Percentiles rank a stretch among this genome's conserved stretches.
phyloP scores from a whole-genome alignment of 2,888 invertebrate species.

The Chrysina gloriosa region DNA sequence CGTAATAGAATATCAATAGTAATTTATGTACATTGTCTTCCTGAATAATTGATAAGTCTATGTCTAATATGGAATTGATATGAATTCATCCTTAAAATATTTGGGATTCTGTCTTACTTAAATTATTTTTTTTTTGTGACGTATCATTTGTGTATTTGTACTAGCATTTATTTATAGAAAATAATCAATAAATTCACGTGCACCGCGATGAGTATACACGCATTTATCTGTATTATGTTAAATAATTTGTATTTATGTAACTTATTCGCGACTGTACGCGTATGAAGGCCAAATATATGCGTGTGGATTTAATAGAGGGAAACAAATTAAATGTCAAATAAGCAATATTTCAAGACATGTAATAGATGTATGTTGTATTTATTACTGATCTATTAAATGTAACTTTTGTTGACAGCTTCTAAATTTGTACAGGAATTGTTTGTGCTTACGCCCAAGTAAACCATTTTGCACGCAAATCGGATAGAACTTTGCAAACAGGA shows the following conservation, averaged over 20 bases:
- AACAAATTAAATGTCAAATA: too few species aligned
- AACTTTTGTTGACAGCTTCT: too few species aligned
- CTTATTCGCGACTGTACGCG: background rate
- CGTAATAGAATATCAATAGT: slow-evolving; percentile 40
- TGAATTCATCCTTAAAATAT: slow-evolving; percentile 15
- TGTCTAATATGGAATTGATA: background rate
- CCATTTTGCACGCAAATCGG: too few species aligned
- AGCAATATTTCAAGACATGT: too few species aligned
- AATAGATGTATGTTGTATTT: too few species aligned
- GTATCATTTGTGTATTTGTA: background rate
- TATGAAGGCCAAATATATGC: too few species aligned
- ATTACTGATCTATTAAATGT: too few species aligned
- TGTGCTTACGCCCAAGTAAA: too few species aligned
- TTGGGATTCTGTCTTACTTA: background rate
- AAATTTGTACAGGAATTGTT: too few species aligned
- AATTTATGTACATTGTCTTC: slow-evolving; percentile 20
- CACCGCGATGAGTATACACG: background rate
- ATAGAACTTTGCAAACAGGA: too few species aligned
- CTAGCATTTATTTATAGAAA: slow-evolving; percentile 10
- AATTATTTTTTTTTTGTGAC: background rate
- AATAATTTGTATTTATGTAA: slow-evolving; percentile 10
- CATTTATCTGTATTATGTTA: slow-evolving; percentile 19
- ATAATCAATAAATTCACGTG: slow-evolving; percentile 18
- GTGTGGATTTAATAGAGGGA: too few species aligned
- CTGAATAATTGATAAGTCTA: slow-evolving; percentile 36